These are phyloP conservation scores for Monoplex corrugatus DNA, from an alignment of 2,888 invertebrate species.

Conservation along the genomic window DNA sequence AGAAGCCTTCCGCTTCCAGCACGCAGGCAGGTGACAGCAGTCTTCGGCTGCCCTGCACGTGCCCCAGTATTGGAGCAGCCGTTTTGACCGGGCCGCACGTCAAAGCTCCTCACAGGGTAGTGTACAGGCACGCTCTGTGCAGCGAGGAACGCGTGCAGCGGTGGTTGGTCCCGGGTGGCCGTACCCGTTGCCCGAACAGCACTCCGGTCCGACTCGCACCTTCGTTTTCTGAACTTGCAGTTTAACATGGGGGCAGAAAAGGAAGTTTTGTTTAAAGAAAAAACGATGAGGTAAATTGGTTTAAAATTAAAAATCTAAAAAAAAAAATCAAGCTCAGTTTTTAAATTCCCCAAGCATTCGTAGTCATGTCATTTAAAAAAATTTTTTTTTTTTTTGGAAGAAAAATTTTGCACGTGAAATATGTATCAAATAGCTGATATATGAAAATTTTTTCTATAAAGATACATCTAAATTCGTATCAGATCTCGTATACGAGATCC, in stretches of 20 bases:
- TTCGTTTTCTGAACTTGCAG: conserved; percentile 60
- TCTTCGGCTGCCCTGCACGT: conserved; percentile 52
- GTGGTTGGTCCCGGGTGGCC: conserved; percentile 58
- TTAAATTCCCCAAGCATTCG: too few species aligned
- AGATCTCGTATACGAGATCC: too few species aligned
- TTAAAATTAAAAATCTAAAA: too few species aligned
- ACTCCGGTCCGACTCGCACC: conserved; percentile 53
- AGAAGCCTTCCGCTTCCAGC: conserved; percentile 56
- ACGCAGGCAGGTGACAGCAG: conserved; percentile 53
- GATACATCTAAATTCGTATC: too few species aligned
- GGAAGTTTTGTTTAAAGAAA: too few species aligned
- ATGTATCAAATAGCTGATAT: too few species aligned
- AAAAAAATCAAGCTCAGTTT: too few species aligned
- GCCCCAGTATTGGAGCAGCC: conserved; percentile 62
- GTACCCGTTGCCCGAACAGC: conserved; percentile 54
- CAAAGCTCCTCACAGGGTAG: conserved; percentile 53
- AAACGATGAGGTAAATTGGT: too few species aligned
- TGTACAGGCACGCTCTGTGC: conserved; percentile 49
- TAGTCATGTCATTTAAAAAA: too few species aligned
- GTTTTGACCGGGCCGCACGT: conserved; percentile 55
- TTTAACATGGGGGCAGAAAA: conserved; percentile 51
- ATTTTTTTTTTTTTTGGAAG: too few species aligned
- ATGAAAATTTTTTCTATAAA: too few species aligned
- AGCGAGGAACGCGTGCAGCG: conserved; percentile 57
- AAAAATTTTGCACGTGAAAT: too few species aligned